Evolutionary conservation across 2,797 vertebrate genomes (phyloP).

Genomic region (Carcharodon carcharias): DNA sequence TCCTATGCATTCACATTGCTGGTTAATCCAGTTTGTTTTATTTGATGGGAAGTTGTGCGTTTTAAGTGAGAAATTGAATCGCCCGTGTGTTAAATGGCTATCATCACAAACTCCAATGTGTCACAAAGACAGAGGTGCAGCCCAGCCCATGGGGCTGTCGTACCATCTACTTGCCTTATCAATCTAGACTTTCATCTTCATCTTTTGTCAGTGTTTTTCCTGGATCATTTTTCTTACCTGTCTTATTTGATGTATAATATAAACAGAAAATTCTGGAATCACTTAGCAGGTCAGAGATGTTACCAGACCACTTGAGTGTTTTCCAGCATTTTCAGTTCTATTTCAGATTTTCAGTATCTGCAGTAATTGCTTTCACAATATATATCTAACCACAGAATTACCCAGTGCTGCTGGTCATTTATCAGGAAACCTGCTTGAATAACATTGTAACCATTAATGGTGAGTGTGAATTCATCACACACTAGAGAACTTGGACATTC

Average conservation of each 20-base stretch:
- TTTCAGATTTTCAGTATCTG: background rate
- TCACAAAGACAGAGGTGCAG: no score
- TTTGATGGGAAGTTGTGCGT: no score
- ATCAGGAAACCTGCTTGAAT: background rate
- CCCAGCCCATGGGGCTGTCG: no score
- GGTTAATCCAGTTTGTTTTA: background rate
- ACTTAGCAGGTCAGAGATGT: background rate
- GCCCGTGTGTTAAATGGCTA: no score
- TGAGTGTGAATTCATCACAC: background rate
- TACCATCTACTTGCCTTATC: background rate
- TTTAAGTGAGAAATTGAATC: no score
- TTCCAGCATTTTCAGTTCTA: background rate
- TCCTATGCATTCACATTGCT: background rate
- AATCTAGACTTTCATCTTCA: background rate
- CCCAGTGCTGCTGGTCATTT: background rate
- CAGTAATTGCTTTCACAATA: background rate
- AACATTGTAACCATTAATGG: background rate
- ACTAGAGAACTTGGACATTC: background rate
- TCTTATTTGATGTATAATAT: background rate
- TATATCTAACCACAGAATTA: background rate
- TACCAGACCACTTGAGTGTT: background rate
- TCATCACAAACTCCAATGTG: no score
- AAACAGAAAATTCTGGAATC: background rate
- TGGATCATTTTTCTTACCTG: background rate
- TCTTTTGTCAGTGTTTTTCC: background rate